Evolutionary conservation across 2,797 vertebrate species (phyloP), one percentile per base, ranked within the genome.

Genomic region (Geotrypetes seraphini): DNA sequence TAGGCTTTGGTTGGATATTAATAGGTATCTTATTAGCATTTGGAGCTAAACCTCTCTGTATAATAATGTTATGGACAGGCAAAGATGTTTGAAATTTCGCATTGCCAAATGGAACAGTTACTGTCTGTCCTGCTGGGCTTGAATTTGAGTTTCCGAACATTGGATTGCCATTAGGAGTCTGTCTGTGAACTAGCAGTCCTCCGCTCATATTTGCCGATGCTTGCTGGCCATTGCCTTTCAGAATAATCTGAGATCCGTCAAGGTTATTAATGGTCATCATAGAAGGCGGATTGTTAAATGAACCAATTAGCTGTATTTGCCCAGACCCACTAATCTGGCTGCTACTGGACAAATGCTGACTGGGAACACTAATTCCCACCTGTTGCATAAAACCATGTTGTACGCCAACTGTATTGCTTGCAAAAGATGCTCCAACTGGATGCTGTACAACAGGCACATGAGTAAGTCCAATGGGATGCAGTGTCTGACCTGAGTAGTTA

Each of bases 31-130:
- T 86, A 43, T 78, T 77, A 30, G 91, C 80, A 77, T 93, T 96
- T 53, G 90, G 89, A 23, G 88, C 83, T 10, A 91, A 89, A 42
- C 91, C 90, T 66, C 93, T 89, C 43, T 99, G 96, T 57, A 99
- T 94, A 51, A 99, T 99, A 65, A 99, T 92, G 60, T 99, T 99
- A 66, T 97, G 94, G 48, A 99, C 85, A 28, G 93, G 92, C 63
- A 97, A 84, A 5, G 84, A 79, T 1, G 83, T 69, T 34, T 85
- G 83, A 33, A 86, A 84, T 62, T 83, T 81, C 60, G 79, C 81
- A 75, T 92, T 95, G 70, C 91, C 97, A 64, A 95, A 95, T 5
- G 93, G 92, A 66, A 97, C 78, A 2, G 91, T 87, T 12, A 93
- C 81, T 7, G 90, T 92, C 63, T 85, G 84, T 40, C 84, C 83